Evolutionary conservation across 2,113 vertebrate species (phyloP).

Genomic region (Hemiscyllium ocellatum): DNA sequence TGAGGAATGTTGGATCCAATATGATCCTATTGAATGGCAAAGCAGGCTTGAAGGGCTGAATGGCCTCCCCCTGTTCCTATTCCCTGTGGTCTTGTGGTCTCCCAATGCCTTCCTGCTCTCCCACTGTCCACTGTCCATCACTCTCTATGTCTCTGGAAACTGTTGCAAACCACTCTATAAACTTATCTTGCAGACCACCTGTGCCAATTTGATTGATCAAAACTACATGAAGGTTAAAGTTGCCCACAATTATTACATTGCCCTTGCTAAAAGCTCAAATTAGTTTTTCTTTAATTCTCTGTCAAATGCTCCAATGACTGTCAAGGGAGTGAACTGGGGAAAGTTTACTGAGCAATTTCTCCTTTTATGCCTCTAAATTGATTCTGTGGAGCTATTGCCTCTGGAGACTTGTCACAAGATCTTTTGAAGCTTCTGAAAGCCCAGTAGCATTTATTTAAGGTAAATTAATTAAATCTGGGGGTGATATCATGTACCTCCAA

Average conservation of each 20-base stretch:
- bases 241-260: background rate
- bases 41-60: too few species aligned
- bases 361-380: background rate
- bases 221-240: background rate
- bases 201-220: background rate
- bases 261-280: background rate
- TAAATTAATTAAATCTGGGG: background rate
- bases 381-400: background rate
- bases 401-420: background rate
- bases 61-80: too few species aligned
- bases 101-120: too few species aligned
- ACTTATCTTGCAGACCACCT: background rate
- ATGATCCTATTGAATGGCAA: too few species aligned
- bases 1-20: too few species aligned
- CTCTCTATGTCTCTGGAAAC: background rate
- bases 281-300: background rate
- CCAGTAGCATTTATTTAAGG: background rate
- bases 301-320: background rate
- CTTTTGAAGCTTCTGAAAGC: background rate
- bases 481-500: background rate
- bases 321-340: background rate
- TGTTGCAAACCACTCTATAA: background rate
- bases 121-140: too few species aligned
- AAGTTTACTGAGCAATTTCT: background rate
- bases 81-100: too few species aligned